phyloP scores from a whole-genome alignment of 2,797 vertebrate species.

The Acrossocheilus fasciatus region DNA sequence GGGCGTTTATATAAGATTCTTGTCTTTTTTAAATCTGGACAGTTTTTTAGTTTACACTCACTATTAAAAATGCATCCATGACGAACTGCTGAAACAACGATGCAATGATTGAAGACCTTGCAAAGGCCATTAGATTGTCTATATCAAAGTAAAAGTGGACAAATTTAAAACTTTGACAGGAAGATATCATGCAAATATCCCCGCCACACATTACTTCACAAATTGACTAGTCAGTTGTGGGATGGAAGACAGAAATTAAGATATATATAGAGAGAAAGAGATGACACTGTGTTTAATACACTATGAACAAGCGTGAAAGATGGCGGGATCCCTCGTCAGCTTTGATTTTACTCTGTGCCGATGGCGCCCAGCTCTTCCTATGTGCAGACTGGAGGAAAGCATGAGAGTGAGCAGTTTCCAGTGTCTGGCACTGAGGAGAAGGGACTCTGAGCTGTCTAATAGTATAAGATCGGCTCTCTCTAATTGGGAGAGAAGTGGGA shows the following conservation, averaged over 20 bases:
- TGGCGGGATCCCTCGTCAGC: conserved; percentile 40
- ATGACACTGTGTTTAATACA: conserved; percentile 24
- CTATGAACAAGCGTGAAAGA: conserved; percentile 18
- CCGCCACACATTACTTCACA: not conserved
- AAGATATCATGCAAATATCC: not conserved
- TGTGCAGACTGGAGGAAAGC: conserved; percentile 43
- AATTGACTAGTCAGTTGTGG: not conserved
- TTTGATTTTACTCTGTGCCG: conserved; percentile 48
- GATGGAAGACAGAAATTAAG: conserved; percentile 1
- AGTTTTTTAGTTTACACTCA: not conserved
- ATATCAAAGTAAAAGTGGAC: not conserved
- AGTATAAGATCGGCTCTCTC: conserved; percentile 49
- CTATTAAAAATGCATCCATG: not conserved
- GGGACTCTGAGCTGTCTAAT: conserved; percentile 60
- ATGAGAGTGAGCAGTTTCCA: conserved; percentile 44
- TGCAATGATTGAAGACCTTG: not conserved
- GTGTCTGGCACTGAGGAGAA: conserved; percentile 40
- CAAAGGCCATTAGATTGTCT: not conserved
- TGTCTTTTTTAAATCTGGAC: not conserved
- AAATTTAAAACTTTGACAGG: not conserved
- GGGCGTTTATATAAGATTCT: not conserved
- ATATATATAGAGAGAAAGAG: conserved; percentile 7
- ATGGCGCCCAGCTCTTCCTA: conserved; percentile 30
- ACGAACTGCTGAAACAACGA: not conserved
- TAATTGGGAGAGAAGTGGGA: conserved; percentile 64